Evolutionary conservation across 2,113 vertebrate species (phyloP).

Genomic region (Turdus rufiventris): DNA sequence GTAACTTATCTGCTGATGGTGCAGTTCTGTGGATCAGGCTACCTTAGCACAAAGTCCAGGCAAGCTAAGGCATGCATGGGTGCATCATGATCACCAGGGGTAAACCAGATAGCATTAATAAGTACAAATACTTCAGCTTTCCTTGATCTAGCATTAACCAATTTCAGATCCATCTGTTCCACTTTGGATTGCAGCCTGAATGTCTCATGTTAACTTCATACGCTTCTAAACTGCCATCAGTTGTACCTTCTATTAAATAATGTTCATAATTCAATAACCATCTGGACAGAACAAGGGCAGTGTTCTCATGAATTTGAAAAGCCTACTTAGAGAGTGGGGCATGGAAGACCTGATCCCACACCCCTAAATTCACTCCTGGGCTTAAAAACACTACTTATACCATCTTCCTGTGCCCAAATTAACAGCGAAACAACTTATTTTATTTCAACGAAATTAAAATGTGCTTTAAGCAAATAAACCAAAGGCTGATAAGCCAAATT

Average conservation of each 20-base stretch:
- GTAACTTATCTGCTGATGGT: not conserved
- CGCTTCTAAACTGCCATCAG: not conserved
- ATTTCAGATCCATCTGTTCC: constrained; percentile 44
- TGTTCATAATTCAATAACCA: not conserved
- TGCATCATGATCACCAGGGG: not conserved
- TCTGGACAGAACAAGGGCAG: not conserved
- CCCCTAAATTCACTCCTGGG: not conserved
- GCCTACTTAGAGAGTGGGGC: not conserved
- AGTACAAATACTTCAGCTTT: constrained; percentile 10
- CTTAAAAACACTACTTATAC: not conserved
- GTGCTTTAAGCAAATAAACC: not conserved
- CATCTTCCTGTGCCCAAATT: not conserved
- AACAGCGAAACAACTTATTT: not conserved
- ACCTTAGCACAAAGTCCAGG: not conserved
- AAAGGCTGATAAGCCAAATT: not conserved
- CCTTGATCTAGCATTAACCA: constrained; percentile 38
- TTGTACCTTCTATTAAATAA: constrained; percentile 6
- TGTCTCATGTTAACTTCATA: constrained; percentile 7
- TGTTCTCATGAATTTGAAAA: not conserved
- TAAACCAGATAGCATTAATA: not conserved
- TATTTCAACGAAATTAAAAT: not conserved
- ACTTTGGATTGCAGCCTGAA: constrained; percentile 17
- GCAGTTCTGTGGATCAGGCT: not conserved
- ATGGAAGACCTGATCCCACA: not conserved
- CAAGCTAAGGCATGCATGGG: not conserved